Base-by-base conservation (phyloP, 1,140 invertebrate genomes). In the Globodera ellingtonae region DNA sequence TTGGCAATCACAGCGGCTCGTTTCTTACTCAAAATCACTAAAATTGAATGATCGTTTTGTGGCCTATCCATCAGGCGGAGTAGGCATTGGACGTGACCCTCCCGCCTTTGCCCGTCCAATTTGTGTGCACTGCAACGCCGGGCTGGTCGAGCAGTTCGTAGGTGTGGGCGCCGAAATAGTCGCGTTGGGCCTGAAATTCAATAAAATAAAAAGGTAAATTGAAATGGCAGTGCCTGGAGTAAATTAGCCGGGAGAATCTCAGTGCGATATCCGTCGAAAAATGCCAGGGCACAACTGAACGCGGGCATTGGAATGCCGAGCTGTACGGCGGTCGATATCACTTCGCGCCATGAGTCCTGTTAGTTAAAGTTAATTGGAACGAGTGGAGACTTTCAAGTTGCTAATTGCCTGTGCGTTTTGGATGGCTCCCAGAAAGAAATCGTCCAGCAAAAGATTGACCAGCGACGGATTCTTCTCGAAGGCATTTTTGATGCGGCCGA, bases 111-210 rank as follows among this genome's bases (percentile, higher is more conserved):
- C 97, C 97, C 10, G 97, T 99, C 97, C 97, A 99, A 90, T 99
- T 98, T 67, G 97, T 98, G 89, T 99, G 97, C 21, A 86, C 48
- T 44, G 84, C 85, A 82, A 93, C 93, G 44, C 96, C 96, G 70
- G 97, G 96, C 78, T 94, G 91, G 9, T 91, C 91, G 4, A 96
- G 89, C 67, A 98, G 90, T 90, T 99, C 97, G 86, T 99, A 99
- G 0, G 97, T 99, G 90, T 99, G 98, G 0, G 98, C 97, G 0
- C 98, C 98, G 90, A 99, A 99, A 89, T 97, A 99, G 90, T 99
- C 97, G 66, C 98, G 91, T 90, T 98, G 97, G 0, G 97, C 98
- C 93, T 82, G 15, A 84, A 74, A 73, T 15, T 46, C 24, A 96
- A 92, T 88, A 84, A 85, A 44, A 50, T 89, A 9, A 21, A 59